phyloP scores from a whole-genome alignment of 37 sponge, comb jelly and placozoan genomes.

The Halisarca cf. caerulea region DNA sequence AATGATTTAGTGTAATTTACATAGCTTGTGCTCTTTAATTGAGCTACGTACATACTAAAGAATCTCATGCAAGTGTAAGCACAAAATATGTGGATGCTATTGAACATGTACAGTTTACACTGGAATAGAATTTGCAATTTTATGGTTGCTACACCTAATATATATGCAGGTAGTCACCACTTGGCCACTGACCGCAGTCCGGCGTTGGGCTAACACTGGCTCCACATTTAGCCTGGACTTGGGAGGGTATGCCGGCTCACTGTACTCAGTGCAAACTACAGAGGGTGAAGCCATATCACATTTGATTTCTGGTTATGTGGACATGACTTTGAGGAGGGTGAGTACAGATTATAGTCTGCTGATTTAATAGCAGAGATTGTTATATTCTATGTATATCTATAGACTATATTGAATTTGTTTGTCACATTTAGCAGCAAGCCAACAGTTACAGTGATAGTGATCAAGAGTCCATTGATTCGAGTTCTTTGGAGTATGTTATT shows the following conservation, averaged over 20 bases:
- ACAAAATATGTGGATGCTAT: too few relatives aligned
- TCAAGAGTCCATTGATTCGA: background rate
- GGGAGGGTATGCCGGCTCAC: constrained; percentile 20
- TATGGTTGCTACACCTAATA: too few relatives aligned
- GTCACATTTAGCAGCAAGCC: background rate
- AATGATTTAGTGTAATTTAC: too few relatives aligned
- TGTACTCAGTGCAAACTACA: constrained; percentile 27
- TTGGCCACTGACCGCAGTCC: constrained; percentile 9
- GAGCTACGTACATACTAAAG: too few relatives aligned
- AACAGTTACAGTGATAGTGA: background rate
- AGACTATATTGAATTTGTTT: too few relatives aligned
- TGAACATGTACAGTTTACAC: too few relatives aligned
- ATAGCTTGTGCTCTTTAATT: too few relatives aligned
- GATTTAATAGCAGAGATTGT: too few relatives aligned
- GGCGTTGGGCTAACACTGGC: background rate
- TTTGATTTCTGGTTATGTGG: constrained; percentile 33
- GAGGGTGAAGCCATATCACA: constrained; percentile 41
- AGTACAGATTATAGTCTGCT: background rate
- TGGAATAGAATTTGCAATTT: too few relatives aligned
- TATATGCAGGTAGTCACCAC: background rate
- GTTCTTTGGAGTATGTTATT: background rate
- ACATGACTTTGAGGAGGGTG: constrained; percentile 29
- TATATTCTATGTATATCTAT: too few relatives aligned
- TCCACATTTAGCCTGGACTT: constrained; percentile 15
- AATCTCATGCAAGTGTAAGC: too few relatives aligned